Evolutionary conservation across 2,113 vertebrate species (phyloP), one percentile per base, ranked within the genome.

Genomic region (Bungarus multicinctus): DNA sequence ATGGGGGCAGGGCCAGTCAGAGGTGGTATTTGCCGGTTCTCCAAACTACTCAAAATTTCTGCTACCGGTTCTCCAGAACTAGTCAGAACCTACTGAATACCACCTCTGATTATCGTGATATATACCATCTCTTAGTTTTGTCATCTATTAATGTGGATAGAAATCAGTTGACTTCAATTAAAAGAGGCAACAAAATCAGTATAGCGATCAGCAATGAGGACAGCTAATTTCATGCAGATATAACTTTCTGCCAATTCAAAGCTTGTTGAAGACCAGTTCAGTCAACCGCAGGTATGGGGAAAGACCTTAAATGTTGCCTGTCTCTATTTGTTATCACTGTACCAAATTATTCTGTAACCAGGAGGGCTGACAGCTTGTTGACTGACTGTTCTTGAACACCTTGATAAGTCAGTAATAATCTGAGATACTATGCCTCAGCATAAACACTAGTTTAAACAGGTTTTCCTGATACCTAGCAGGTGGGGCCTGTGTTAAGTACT

Each of bases 401-500:
- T 1, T 11, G 4, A 1, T 25, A 20, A 30, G 58, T 90, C 85
- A 0, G 0, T 53, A 30, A 74, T 93, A 92, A 94, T 81, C 55
- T 89, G 39, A 96, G 94, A 93, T 47, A 87, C 45, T 0, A 3
- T 81, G 27, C 2, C 5, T 20, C 50, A 55, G 89, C 25, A 94
- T 94, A 58, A 53, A 92, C 91, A 89, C 85, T 0, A 18, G 74
- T 27, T 45, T 43, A 87, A 34, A 10, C 53, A 2, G 86, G 87
- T 85, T 92, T 92, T 94, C 95, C 54, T 22, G 30, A 34, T 86
- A 3, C 30, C 27, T 86, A 4, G 88, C 90, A 43, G 74, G 74
- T 22, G 34, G 74, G 18, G 16, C 18, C 74, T 39, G 34, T 11
- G 27, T n/a, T 14, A 91, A 92, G 39, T 34, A 52, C 54, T 92